phyloP scores from a whole-genome alignment of 2,797 vertebrate species.

The Bovichtus diacanthus region DNA sequence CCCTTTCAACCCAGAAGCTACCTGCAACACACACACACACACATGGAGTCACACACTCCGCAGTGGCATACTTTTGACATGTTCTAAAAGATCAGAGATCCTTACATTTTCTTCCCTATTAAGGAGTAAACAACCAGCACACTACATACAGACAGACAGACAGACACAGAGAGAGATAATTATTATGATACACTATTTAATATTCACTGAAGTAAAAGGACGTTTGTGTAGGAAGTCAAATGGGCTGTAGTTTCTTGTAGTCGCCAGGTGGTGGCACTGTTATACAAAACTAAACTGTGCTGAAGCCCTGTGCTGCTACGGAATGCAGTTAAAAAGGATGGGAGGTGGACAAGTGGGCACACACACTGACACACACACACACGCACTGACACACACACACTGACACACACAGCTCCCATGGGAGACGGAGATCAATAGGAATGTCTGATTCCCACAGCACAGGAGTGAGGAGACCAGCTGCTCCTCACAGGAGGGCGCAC shows the following conservation, averaged over 20 bases:
- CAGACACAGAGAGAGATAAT: slow-evolving; percentile 38
- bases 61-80: neutral
- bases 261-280: slow-evolving; percentile 75
- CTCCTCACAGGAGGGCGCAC: slow-evolving; percentile 57
- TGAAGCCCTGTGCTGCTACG: slow-evolving; percentile 16
- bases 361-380: neutral
- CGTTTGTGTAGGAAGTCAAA: neutral
- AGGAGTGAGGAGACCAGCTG: slow-evolving; percentile 74
- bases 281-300: slow-evolving; percentile 59
- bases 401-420: slow-evolving; percentile 50
- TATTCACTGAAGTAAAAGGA: slow-evolving; percentile 4
- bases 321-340: slow-evolving; percentile 46
- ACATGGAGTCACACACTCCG: slow-evolving; percentile 21
- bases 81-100: slow-evolving; percentile 67
- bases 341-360: slow-evolving; percentile 39
- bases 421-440: slow-evolving; percentile 83
- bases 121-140: slow-evolving; percentile 81
- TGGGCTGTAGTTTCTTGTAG: slow-evolving; percentile 33
- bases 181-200: slow-evolving; percentile 16
- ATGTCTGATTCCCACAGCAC: slow-evolving; percentile 79
- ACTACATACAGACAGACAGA: slow-evolving; percentile 68
- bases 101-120: slow-evolving; percentile 80
- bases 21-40: slow-evolving; percentile 63
- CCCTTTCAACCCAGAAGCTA: slow-evolving; percentile 65
- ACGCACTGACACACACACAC: neutral